Base-by-base conservation (phyloP, 2,113 vertebrate species). In the Rutilus rutilus region DNA sequence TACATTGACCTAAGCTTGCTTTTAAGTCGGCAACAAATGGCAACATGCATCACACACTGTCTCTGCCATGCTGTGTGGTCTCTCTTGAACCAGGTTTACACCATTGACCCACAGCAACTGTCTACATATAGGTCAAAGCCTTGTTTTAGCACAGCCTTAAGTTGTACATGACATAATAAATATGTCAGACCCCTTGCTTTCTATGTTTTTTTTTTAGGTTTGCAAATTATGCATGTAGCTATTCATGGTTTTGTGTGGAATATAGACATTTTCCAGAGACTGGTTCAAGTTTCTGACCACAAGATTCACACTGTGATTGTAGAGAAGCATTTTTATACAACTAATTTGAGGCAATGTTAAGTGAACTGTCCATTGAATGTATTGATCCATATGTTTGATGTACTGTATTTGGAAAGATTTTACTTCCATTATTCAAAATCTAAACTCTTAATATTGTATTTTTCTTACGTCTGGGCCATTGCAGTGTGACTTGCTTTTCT, bases 91-190 rank as follows among this genome's bases (percentile, higher is more conserved):
- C 9, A 52, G 74, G 47, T 54, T 54, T 77, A 77, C 9, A 77
- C 33, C 23, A 54, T 6, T 57, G 79, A 77, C 62, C 79, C 77
- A 59, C 59, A 69, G 80, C 45, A 57, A 47, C 12, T 54, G 45
- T 54, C 74, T 77, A 54, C 74, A 77, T 27, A 19, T 27, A 52
- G 45, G 75, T 54, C 27, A 77, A 77, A 77, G 15, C 7, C 75
- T 77, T 33, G 42, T 54, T 77, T 33, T 77, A 77, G 75, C 42
- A 75, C 23, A 73, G 74, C 74, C 15, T 52, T 76, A 19, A 76
- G 3, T 27, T 76, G 2, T 73, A 73, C 69, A n/a, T 69, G 65
- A 25, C 23, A 0, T 45, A 11, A 47, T 0, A n/a, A 17, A 3
- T 50, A 39, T 71, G 21, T 71, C 67, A n/a, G 67, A 71, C 10